These are phyloP conservation scores for Arenaria interpres DNA, from an alignment of 2,113 vertebrate genomes.

Conservation along the genomic window DNA sequence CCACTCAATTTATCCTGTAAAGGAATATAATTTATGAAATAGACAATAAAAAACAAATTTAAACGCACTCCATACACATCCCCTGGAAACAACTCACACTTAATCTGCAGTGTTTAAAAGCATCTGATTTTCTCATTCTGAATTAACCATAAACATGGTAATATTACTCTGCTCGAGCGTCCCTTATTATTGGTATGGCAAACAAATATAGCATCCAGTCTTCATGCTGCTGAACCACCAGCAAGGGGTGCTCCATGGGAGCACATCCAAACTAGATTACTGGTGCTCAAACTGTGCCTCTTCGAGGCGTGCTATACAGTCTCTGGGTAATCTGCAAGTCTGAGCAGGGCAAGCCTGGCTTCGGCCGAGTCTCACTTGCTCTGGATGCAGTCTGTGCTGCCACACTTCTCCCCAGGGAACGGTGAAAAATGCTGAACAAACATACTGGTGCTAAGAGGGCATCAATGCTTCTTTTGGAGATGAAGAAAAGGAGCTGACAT, in stretches of 20 bases:
- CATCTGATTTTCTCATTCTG: constrained; percentile 1
- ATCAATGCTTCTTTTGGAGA: constrained; percentile 15
- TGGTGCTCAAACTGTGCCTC: neutral
- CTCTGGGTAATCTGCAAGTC: neutral
- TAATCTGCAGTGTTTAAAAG: constrained; percentile 29
- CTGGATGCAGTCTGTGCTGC: neutral
- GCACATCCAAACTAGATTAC: neutral
- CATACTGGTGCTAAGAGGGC: constrained; percentile 30
- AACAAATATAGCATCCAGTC: neutral
- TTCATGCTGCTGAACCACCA: neutral
- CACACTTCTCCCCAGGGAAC: neutral
- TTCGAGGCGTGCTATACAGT: neutral
- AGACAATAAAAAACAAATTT: constrained; percentile 71
- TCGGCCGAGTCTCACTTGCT: neutral
- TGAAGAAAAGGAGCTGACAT: neutral
- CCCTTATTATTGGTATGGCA: neutral
- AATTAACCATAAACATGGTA: constrained; percentile 3
- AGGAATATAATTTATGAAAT: constrained; percentile 69
- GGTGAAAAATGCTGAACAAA: neutral
- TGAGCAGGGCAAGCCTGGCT: neutral
- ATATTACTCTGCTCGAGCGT: neutral
- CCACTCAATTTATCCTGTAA: constrained; percentile 72
- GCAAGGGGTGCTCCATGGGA: neutral
- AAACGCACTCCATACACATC: constrained; percentile 50
- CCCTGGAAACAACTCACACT: constrained; percentile 50